phyloP scores from a whole-genome alignment of 2,888 invertebrate genomes.

The Alitta virens region DNA sequence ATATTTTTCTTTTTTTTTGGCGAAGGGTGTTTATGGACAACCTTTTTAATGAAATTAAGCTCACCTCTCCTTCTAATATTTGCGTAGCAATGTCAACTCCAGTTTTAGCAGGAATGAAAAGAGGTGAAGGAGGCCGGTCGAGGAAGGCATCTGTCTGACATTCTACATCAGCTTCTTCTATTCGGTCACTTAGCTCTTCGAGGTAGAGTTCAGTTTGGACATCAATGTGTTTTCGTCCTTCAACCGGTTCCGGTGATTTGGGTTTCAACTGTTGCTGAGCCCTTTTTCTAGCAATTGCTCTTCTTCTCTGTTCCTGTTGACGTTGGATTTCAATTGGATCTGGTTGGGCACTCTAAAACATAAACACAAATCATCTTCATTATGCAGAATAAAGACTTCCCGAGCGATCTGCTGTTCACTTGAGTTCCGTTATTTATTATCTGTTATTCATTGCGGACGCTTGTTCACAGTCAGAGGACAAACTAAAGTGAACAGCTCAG shows the following conservation, averaged over 20 bases:
- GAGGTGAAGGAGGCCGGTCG: conserved; percentile 78
- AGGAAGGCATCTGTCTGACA: conserved; percentile 85
- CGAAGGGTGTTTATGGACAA: too few species aligned
- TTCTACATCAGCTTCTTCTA: conserved; percentile 70
- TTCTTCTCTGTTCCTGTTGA: conserved; percentile 68
- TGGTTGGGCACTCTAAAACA: conserved; percentile 62
- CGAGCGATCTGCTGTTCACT: too few species aligned
- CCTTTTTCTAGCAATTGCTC: conserved; percentile 73
- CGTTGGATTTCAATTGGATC: conserved; percentile 59
- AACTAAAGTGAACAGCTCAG: too few species aligned
- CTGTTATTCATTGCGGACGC: too few species aligned
- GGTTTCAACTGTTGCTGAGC: conserved; percentile 65
- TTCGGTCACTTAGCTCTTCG: conserved; percentile 69
- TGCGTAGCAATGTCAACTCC: conserved; percentile 82
- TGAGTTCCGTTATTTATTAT: too few species aligned
- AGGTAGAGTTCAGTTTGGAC: conserved; percentile 78
- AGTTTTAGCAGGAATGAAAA: conserved; percentile 73
- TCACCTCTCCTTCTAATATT: conserved; percentile 83
- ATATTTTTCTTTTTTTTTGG: too few species aligned
- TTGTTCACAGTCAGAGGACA: too few species aligned
- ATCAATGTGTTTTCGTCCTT: conserved; percentile 79
- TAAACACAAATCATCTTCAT: neutral
- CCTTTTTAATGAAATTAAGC: too few species aligned
- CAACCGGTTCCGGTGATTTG: conserved; percentile 75
- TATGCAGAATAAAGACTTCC: neutral